Evolutionary conservation across 2,113 vertebrate species (phyloP).

Genomic region (Phoxinus phoxinus): DNA sequence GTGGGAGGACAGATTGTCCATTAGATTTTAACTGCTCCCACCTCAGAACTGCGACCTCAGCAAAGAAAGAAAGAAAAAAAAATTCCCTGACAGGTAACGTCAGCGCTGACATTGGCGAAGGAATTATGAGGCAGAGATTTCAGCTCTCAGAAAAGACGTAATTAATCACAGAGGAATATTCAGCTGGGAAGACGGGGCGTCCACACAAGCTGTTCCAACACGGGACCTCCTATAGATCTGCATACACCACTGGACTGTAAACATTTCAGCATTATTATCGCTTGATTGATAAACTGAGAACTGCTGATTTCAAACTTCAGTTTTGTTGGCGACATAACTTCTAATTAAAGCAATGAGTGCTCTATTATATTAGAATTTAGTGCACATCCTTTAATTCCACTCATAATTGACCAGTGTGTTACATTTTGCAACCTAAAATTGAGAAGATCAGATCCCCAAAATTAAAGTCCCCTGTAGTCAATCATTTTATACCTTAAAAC

Average conservation of each 20-base stretch:
- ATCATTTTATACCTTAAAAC: too few species aligned
- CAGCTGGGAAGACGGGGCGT: constrained; percentile 14
- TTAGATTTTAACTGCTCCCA: constrained; percentile 67
- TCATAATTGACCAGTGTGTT: too few species aligned
- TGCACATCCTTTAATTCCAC: too few species aligned
- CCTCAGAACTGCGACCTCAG: constrained; percentile 62
- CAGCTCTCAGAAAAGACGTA: constrained; percentile 51
- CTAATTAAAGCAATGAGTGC: not conserved
- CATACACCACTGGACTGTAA: constrained; percentile 13
- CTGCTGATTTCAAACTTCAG: not conserved
- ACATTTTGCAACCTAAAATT: too few species aligned
- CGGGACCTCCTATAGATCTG: constrained; percentile 6
- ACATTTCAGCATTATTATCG: not conserved
- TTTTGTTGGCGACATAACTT: not conserved
- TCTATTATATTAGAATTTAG: too few species aligned
- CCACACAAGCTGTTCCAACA: constrained; percentile 30
- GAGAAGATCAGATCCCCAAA: too few species aligned
- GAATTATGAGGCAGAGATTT: constrained; percentile 66
- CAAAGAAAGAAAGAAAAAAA: constrained; percentile 50
- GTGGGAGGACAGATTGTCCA: constrained; percentile 65
- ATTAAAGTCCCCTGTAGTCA: too few species aligned
- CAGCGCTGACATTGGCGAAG: constrained; percentile 56
- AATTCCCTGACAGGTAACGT: constrained; percentile 62
- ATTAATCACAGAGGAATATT: constrained; percentile 52
- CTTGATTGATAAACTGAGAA: not conserved